These are phyloP conservation scores for Eulemur coronatus DNA, from an alignment of 2,797 vertebrate genomes.

Conservation along the genomic window DNA sequence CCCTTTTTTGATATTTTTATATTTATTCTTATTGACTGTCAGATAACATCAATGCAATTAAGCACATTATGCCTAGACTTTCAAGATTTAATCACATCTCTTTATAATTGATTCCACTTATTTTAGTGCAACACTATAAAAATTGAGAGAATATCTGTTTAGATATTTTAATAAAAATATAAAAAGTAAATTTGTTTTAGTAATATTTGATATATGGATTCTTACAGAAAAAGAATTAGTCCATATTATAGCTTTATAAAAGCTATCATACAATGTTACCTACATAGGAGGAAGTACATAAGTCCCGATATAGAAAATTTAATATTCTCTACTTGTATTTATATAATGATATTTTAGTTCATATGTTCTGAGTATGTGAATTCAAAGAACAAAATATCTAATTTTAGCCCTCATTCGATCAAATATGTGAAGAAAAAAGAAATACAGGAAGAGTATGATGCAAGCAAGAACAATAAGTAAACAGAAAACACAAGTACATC, in stretches of 20 bases:
- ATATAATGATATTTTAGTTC: not conserved
- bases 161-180: not conserved
- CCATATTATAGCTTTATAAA: not conserved
- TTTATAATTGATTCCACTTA: not conserved
- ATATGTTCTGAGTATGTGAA: not conserved
- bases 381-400: not conserved
- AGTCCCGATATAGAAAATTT: not conserved
- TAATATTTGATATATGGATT: not conserved
- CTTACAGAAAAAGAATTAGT: not conserved
- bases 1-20: not conserved
- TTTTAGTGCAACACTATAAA: not conserved
- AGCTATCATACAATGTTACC: not conserved
- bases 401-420: not conserved
- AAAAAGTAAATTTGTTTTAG: not conserved
- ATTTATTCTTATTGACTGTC: not conserved
- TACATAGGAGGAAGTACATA: not conserved
- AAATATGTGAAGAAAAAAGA: not conserved
- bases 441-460: not conserved
- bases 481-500: not conserved
- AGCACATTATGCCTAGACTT: not conserved
- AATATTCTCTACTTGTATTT: not conserved
- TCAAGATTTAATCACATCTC: not conserved
- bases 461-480: not conserved
- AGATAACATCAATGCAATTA: not conserved
- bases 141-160: not conserved